phyloP scores from a whole-genome alignment of 2,113 vertebrate species.

The Pardalotus punctatus region DNA sequence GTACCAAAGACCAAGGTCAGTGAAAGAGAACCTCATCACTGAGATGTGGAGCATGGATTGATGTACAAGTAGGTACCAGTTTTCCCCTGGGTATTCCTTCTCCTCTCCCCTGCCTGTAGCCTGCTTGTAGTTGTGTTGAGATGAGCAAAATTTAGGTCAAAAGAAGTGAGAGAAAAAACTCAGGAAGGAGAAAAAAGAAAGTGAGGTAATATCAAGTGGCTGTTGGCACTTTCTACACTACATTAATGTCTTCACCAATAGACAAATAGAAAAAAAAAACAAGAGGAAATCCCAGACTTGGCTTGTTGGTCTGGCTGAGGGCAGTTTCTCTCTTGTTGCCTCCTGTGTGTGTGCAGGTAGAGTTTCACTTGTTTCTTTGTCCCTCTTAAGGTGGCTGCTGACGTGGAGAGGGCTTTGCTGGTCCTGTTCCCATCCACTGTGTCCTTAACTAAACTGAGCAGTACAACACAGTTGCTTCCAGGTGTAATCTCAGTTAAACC shows the following conservation, averaged over 20 bases:
- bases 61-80: neutral
- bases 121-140: neutral
- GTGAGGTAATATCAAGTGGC: neutral
- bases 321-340: neutral
- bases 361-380: neutral
- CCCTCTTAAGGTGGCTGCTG: neutral
- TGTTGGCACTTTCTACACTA: neutral
- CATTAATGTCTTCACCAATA: neutral
- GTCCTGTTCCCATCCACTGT: neutral
- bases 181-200: neutral
- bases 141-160: neutral
- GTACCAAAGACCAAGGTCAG: neutral
- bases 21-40: neutral
- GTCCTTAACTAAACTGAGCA: conserved; percentile 1
- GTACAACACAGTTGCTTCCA: neutral
- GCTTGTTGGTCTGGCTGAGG: neutral
- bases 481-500: neutral
- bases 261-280: neutral
- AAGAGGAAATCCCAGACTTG: neutral
- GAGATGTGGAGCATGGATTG: too few relatives aligned
- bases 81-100: neutral
- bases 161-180: neutral
- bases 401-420: neutral
- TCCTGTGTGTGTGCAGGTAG: neutral
- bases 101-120: neutral